phyloP scores from a whole-genome alignment of 2,797 vertebrate species.

The Myotis daubentonii region DNA sequence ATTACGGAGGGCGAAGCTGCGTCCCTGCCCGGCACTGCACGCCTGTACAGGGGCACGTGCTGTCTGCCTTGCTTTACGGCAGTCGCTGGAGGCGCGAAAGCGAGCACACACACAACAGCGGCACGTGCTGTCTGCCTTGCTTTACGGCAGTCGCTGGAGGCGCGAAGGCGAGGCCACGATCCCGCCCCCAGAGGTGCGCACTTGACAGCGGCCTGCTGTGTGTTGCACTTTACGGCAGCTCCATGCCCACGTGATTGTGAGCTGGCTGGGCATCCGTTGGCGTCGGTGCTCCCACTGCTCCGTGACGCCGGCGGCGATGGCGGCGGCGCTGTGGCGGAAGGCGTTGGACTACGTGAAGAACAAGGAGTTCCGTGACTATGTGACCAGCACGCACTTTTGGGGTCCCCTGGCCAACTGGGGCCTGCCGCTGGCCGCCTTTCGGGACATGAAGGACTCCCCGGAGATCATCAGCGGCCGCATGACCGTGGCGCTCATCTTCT shows the following conservation, averaged over 20 bases:
- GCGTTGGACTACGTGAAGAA: neutral
- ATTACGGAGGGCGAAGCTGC: neutral
- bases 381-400: conserved; percentile 70
- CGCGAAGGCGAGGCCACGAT: too few species aligned
- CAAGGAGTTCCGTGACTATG: conserved; percentile 54
- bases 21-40: neutral
- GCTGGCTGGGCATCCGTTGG: accelerated
- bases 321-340: neutral
- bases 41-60: neutral
- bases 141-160: neutral
- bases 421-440: conserved; percentile 49
- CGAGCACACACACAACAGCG: neutral
- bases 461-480: conserved; percentile 64
- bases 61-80: too few species aligned
- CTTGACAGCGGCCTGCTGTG: neutral
- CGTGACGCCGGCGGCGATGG: neutral
- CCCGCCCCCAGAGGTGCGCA: neutral
- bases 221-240: neutral
- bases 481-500: conserved; percentile 31
- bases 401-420: conserved; percentile 69
- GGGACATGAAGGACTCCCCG: neutral
- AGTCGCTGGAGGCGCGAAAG: neutral
- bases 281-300: accelerated
- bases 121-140: too few species aligned
- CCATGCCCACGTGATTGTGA: accelerated